These are phyloP conservation scores for Zaprionus lachaisei DNA, from an alignment of 1,140 invertebrate genomes.

Conservation along the genomic window DNA sequence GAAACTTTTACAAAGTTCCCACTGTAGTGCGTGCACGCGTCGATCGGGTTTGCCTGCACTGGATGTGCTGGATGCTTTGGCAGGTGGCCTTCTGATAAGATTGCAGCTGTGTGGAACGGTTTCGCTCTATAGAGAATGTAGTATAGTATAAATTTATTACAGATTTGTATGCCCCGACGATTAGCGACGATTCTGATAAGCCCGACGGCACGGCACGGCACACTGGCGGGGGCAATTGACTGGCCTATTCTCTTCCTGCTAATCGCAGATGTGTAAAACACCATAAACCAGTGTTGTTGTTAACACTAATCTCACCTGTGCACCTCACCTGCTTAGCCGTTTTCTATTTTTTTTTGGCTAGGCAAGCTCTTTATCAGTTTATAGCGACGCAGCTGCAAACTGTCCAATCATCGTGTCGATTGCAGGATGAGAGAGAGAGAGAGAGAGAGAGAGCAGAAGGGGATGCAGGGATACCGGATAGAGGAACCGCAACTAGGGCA, in stretches of 20 bases:
- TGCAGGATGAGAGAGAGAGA: not conserved
- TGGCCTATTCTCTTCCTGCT: constrained; percentile 24
- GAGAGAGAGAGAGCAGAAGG: no score
- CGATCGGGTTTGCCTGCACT: constrained; percentile 55
- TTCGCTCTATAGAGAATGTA: constrained; percentile 23
- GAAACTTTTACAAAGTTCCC: not conserved
- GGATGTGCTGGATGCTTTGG: constrained; percentile 40
- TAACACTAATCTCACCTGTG: constrained; percentile 12
- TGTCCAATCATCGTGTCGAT: constrained; percentile 29
- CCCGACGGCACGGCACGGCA: not conserved
- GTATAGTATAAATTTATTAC: constrained; percentile 50
- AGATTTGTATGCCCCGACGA: constrained; percentile 58
- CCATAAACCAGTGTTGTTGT: constrained; percentile 22
- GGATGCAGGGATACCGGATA: not conserved
- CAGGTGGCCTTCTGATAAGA: constrained; percentile 72
- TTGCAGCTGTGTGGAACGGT: constrained; percentile 44
- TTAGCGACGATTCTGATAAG: constrained; percentile 59
- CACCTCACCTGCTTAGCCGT: not conserved
- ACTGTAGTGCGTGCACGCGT: constrained; percentile 8
- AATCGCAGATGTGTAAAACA: constrained; percentile 38
- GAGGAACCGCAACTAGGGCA: constrained; percentile 1
- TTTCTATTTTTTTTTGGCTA: constrained; percentile 8
- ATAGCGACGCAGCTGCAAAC: constrained; percentile 49
- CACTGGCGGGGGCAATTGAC: constrained; percentile 4
- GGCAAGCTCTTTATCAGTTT: constrained; percentile 32